Evolutionary conservation across 2,113 vertebrate species (phyloP), one percentile per base, ranked within the genome.

Genomic region (Rhegmatorhina hoffmannsi): DNA sequence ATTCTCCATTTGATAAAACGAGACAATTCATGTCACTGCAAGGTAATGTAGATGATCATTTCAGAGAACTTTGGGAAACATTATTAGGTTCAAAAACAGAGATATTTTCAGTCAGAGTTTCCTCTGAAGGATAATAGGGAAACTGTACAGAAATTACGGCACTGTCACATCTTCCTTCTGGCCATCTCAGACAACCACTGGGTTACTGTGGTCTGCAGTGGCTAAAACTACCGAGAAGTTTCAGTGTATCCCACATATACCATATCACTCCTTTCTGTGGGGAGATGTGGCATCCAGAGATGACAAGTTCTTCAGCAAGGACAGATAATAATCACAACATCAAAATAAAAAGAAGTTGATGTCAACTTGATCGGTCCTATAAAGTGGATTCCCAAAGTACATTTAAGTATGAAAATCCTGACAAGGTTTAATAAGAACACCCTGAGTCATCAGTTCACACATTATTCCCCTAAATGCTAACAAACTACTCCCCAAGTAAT

Each of bases 401-500:
- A 13, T 76, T 46, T 58, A 76, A 79, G 31, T 53, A 84, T 11
- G 25, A 89, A 94, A 89, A 84, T 43, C 58, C 50, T 79, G 55
- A 47, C 33, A 84, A 92, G 34, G 55, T 84, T 91, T 74, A 90
- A 92, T 11, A 28, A 80, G 75, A 84, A 89, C 26, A 72, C 21
- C 52, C 18, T 63, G 67, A 80, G 33, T 83, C 55, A 85, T 67
- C 40, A 79, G 43, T 66, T 87, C 74, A 79, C 59, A 87, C 63
- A 29, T 83, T 80, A 93, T 67, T 88, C 72, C 55, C 79, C 88
- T 74, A 84, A 89, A 91, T 47, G 28, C 78, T 40, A 66, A 63
- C 74, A 90, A 94, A 91, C 11, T 36, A 46, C 55, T 89, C 87
- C 78, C 89, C 55, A 69, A 18, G 70, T 59, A 94, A 91, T 89